phyloP scores from a whole-genome alignment of 2,797 vertebrate genomes.

The Megalops cyprinoides region DNA sequence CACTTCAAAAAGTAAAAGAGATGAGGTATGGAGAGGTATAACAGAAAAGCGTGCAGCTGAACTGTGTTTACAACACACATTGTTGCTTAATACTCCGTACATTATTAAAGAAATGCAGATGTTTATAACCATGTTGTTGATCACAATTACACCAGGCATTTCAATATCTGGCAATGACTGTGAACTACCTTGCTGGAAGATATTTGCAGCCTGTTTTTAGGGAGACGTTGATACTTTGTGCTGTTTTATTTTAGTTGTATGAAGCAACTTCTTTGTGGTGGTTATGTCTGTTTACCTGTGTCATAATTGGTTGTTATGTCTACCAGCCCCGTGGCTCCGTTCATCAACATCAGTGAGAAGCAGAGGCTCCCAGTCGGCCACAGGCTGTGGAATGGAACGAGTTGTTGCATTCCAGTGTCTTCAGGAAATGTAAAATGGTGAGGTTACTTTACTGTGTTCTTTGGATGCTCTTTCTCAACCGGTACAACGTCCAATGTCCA shows the following conservation, averaged over 20 bases:
- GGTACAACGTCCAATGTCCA: background rate
- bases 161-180: too few species aligned
- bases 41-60: slow-evolving; percentile 61
- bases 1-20: slow-evolving; percentile 59
- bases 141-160: too few species aligned
- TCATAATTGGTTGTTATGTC: slow-evolving; percentile 70
- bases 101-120: too few species aligned
- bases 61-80: slow-evolving; percentile 75
- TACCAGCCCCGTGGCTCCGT: slow-evolving; percentile 67
- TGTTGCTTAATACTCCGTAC: slow-evolving; percentile 54
- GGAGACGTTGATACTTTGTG: too few species aligned
- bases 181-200: too few species aligned
- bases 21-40: slow-evolving; percentile 54
- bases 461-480: background rate
- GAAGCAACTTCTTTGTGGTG: too few species aligned
- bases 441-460: background rate
- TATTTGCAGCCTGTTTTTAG: too few species aligned
- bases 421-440: slow-evolving; percentile 63
- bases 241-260: too few species aligned
- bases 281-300: background rate
- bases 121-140: too few species aligned
- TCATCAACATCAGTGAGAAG: slow-evolving; percentile 71
- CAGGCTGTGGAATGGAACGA: slow-evolving; percentile 63
- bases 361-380: slow-evolving; percentile 32
- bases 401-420: slow-evolving; percentile 64